Evolutionary conservation across 2,797 vertebrate genomes (phyloP), one percentile per base, ranked within the genome.

Genomic region (Taeniopygia guttata): DNA sequence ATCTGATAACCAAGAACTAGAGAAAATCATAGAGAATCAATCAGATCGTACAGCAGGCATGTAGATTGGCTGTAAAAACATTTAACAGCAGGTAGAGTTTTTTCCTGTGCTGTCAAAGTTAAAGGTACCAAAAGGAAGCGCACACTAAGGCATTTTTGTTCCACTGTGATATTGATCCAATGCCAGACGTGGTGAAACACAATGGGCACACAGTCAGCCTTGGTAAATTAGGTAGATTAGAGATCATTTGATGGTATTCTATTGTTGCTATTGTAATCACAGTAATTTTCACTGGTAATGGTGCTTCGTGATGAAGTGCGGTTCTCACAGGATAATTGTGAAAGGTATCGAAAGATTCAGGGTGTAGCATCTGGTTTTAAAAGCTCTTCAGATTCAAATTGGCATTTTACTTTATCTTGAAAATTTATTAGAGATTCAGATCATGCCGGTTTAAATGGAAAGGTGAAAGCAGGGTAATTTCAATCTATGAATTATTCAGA

Each of bases 391-490:
- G 96, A 97, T 98, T 97, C 97, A 97, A 97, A 98, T 94, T 97
- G 98, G 97, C 97, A 96, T 98, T 98, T 98, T 97, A 97, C 97
- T 98, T 97, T 97, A 98, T 98, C 97, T 98, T 97, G 97, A 96
- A 98, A 97, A 97, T 98, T 97, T 98, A 98, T 98, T 98, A 98
- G 97, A 98, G 98, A 98, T 98, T 98, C 98, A 98, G 96, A 97
- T 98, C 97, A 97, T 98, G 98, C 97, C 96, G 88, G 97, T 98
- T 98, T 97, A 98, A 98, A 98, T 97, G 97, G 97, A 97, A 98
- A 98, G 98, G 98, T 98, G 98, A 98, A 98, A 98, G 98, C 98
- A 97, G 98, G 94, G 98, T 98, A 98, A 98, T 99, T 99, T 98
- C 97, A 95, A 94, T 97, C 97, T 97, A 98, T 99, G 98, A 99